Evolutionary conservation across 2,113 vertebrate genomes (phyloP), one percentile per base, ranked within the genome.

Genomic region (Gambusia affinis): DNA sequence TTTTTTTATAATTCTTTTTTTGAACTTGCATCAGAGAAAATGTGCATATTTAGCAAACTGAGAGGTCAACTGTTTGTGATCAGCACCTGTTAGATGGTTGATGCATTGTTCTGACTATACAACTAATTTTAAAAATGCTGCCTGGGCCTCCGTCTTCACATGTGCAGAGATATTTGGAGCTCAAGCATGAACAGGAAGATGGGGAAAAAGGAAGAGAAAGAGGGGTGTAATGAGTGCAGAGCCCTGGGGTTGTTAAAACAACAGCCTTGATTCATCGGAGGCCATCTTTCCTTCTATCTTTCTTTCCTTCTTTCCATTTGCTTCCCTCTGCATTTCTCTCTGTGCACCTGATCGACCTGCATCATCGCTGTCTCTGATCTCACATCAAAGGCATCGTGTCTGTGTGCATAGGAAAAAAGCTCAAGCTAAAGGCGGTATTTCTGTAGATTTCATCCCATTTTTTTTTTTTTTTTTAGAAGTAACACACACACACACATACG

Each of bases 291-390:
- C 70, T 30, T 82, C 29, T 85, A 61, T 68, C 65, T 84, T 70
- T 60, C 68, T 35, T n/a, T 79, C 60, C 4, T 14, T 44, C 12
- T 68, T 68, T 76, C 75, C 3, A 12, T 78, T 83, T 76, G 51
- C 60, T 42, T 73, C 22, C 47, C 68, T 79, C 71, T 69, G 14
- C 70, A 69, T 67, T 71, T 79, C 60, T 73, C 35, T 85, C 69
- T 60, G 37, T 19, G 69, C 91, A 92, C 90, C 88, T 92, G 93
- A 94, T 92, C 83, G 83, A 90, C 91, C 92, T 79, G 89, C 83
- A 81, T 90, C 85, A 65, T 44, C 22, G 70, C 83, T 78, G 69
- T 80, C 85, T 93, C 89, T 93, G 92, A 95, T 94, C 93, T 93
- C 81, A 88, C 87, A 90, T 94, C 93, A 94, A 92, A 93, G 90